These are phyloP conservation scores for Tetragonisca angustula DNA, from an alignment of 2,888 invertebrate genomes.

Conservation along the genomic window DNA sequence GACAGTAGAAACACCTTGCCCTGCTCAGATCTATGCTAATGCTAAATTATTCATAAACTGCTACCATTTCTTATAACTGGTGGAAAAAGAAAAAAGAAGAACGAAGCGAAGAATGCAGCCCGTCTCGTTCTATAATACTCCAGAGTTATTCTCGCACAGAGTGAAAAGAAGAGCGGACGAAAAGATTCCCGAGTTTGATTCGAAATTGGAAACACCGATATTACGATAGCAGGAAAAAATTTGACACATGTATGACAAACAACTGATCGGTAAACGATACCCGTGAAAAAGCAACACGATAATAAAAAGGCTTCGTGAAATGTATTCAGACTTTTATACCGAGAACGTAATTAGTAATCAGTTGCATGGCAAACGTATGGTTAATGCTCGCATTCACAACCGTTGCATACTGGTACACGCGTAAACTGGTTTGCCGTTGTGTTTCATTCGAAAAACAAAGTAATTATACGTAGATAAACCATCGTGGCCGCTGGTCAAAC, in stretches of 20 bases:
- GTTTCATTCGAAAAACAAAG: conserved; percentile 54
- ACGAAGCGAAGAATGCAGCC: too few species aligned
- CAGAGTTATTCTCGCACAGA: too few species aligned
- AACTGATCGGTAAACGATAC: background rate
- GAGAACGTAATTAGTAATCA: conserved; percentile 28
- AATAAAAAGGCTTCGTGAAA: background rate
- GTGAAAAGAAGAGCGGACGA: background rate
- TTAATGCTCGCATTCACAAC: conserved; percentile 14
- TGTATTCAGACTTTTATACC: conserved; percentile 8
- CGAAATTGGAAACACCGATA: background rate
- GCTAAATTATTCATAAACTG: background rate
- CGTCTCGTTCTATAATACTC: too few species aligned
- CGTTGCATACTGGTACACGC: conserved; percentile 2
- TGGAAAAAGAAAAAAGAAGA: background rate
- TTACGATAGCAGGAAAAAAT: background rate
- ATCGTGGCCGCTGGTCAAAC: conserved; percentile 41
- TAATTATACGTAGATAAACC: conserved; percentile 46
- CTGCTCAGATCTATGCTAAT: background rate
- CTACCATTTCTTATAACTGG: background rate
- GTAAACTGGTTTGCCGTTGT: conserved; percentile 47
- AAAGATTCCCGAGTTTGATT: background rate
- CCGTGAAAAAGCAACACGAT: background rate
- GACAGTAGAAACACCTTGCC: background rate
- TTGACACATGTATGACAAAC: background rate
- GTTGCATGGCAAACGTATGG: background rate